Conservation (phyloP, 2,113 vertebrate species). For the Pachypanchax playfairii region DNA sequence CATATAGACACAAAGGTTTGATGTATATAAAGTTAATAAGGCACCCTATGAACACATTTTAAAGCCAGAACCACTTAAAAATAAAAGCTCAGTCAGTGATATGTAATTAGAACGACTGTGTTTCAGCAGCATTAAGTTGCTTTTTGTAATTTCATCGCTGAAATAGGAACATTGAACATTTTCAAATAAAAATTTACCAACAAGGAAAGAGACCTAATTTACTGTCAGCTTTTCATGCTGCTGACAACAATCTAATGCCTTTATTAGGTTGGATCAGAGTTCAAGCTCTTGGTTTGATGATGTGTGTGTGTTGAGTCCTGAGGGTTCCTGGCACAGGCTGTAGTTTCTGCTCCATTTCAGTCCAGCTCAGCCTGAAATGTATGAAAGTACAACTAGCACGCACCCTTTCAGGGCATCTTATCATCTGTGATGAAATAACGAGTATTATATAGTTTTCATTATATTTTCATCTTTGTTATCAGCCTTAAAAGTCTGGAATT, state of each 20-base stretch:
- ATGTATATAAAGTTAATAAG: background rate
- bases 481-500: conserved; percentile 14
- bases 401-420: conserved; percentile 26
- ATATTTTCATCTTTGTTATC: too few relatives aligned
- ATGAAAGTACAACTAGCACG: conserved; percentile 32
- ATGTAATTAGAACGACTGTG: too few relatives aligned
- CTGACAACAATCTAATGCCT: conserved; percentile 39
- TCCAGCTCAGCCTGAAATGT: conserved; percentile 27
- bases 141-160: too few relatives aligned
- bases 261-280: conserved; percentile 40
- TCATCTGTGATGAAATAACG: conserved; percentile 14
- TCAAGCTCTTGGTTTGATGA: conserved; percentile 43
- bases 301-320: conserved; percentile 40
- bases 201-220: background rate
- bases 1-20: background rate
- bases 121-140: background rate
- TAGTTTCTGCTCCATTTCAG: conserved; percentile 71
- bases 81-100: background rate
- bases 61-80: background rate
- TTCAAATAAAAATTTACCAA: too few relatives aligned
- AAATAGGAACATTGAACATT: background rate
- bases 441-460: conserved; percentile 36
- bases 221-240: conserved; percentile 9
- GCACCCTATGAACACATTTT: too few relatives aligned
- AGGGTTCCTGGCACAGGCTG: conserved; percentile 41